A percentile compares a stretch with the other conserved stretches of the same genome.
phyloP scores from a whole-genome alignment of 2,888 invertebrate species.

The Danaus chrysippus region DNA sequence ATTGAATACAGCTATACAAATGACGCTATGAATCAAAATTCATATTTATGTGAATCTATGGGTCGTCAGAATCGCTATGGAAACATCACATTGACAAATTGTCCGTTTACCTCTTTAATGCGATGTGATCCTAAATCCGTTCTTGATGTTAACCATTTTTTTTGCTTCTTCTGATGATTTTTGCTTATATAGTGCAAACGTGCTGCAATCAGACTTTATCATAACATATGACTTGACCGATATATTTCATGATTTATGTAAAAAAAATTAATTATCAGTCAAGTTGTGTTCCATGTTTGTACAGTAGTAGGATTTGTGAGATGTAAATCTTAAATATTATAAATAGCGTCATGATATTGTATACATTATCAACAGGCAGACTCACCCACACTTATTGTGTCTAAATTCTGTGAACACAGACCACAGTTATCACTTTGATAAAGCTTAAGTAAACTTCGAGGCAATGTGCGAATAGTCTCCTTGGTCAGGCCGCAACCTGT shows the following conservation, averaged over 20 bases:
- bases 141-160: conserved; percentile 52
- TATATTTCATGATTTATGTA: too few species aligned
- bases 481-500: conserved; percentile 56
- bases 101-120: conserved; percentile 57
- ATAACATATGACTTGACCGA: not conserved
- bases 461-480: conserved; percentile 47
- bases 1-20: conserved; percentile 45
- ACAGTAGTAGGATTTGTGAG: too few species aligned
- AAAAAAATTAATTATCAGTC: too few species aligned
- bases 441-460: conserved; percentile 45
- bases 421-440: conserved; percentile 56
- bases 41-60: conserved; percentile 51
- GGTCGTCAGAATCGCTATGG: conserved; percentile 55
- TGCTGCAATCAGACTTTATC: conserved; percentile 52
- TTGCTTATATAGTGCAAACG: conserved; percentile 63
- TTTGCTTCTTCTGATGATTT: conserved; percentile 60
- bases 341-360: too few species aligned
- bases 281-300: too few species aligned
- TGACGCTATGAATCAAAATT: conserved; percentile 29
- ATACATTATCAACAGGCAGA: conserved; percentile 16
- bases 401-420: conserved; percentile 48
- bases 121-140: conserved; percentile 31
- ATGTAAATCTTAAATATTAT: too few species aligned
- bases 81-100: conserved; percentile 61
- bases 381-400: conserved; percentile 50